Conservation (phyloP, 2,888 invertebrate species). For the Dichetophora obliterata region DNA sequence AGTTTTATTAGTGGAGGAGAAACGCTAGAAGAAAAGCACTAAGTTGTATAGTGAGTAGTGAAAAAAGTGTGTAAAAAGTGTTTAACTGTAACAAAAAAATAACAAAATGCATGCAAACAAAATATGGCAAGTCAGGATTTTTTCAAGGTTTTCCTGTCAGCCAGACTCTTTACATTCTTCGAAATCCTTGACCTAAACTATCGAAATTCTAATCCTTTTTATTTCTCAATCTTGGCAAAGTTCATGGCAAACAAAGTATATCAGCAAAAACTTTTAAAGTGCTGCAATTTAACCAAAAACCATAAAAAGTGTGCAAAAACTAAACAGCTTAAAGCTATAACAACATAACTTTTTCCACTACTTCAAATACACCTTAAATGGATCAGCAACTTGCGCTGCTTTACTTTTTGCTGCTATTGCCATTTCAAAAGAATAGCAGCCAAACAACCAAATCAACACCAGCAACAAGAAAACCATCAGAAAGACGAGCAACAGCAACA, state of each 20-base stretch:
- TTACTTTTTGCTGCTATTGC: conserved; percentile 26
- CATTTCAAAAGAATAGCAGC: conserved; percentile 31
- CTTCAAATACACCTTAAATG: conserved; percentile 31
- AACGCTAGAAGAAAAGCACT: neutral
- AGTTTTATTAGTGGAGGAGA: neutral
- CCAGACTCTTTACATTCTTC: conserved; percentile 5
- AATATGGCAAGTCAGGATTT: conserved; percentile 12
- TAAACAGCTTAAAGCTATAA: neutral
- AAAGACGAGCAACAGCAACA: neutral
- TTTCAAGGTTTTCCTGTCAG: conserved; percentile 9
- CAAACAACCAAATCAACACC: conserved; percentile 38
- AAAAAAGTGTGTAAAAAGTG: neutral
- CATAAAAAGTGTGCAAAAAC: neutral
- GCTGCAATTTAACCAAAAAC: neutral
- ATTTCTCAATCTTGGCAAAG: conserved; percentile 22
- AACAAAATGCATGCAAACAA: neutral
- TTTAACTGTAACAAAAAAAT: conserved; percentile 6
- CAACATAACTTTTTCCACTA: neutral
- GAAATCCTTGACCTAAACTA: conserved; percentile 56
- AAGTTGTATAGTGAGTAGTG: neutral
- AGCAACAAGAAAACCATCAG: neutral
- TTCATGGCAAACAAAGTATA: conserved; percentile 22
- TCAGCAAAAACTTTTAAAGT: neutral
- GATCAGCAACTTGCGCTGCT: conserved; percentile 20
- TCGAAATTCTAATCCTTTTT: conserved; percentile 26